Conservation (phyloP, 2,113 vertebrate genomes). For the Vanacampus margaritifer region DNA sequence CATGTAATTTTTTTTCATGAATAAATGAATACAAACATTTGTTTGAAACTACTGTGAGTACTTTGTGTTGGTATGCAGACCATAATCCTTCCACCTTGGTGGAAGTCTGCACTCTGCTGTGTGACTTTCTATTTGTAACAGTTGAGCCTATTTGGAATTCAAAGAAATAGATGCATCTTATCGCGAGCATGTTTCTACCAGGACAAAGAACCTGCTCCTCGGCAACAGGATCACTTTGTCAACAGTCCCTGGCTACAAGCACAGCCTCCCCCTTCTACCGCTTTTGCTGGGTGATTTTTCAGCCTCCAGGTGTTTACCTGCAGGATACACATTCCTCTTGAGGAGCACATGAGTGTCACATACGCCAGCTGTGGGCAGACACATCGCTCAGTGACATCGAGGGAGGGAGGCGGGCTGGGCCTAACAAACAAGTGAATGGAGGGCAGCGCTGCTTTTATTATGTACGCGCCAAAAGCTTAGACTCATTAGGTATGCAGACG, state of each 20-base stretch:
- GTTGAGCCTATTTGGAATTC: neutral
- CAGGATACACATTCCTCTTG: conserved; percentile 70
- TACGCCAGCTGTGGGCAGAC: conserved; percentile 61
- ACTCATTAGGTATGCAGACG: conserved; percentile 70
- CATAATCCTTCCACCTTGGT: neutral
- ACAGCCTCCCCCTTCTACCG: conserved; percentile 46
- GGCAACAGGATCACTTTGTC: conserved; percentile 63
- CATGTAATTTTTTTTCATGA: neutral
- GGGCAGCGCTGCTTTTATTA: conserved; percentile 60
- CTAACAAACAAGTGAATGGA: conserved; percentile 68
- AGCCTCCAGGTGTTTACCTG: conserved; percentile 77
- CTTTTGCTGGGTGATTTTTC: conserved; percentile 66
- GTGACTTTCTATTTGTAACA: neutral
- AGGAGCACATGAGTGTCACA: conserved; percentile 74
- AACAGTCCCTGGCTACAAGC: conserved; percentile 59
- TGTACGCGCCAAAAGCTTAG: conserved; percentile 60
- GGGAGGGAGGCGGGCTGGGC: conserved; percentile 55
- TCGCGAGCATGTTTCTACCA: conserved; percentile 10
- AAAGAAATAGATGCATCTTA: neutral
- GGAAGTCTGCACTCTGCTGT: neutral
- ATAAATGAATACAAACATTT: neutral
- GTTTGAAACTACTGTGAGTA: neutral
- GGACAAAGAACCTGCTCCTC: conserved; percentile 11
- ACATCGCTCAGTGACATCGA: conserved; percentile 64
- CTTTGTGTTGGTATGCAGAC: neutral